Evolutionary conservation across 2,113 vertebrate species (phyloP), one percentile per base, ranked within the genome.

Genomic region (Osmerus eperlanus): DNA sequence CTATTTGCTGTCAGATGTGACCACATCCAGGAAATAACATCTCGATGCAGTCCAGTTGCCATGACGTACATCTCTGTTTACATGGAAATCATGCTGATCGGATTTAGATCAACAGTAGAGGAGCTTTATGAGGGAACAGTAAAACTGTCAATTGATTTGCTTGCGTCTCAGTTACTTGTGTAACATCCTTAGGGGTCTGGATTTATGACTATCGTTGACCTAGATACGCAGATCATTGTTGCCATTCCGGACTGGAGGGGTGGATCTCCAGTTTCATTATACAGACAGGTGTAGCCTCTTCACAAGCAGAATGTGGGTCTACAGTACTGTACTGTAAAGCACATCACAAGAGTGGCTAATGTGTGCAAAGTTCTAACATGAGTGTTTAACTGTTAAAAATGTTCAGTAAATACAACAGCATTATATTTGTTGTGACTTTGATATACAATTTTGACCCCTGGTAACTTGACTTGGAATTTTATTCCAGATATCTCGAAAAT

Each of bases 81-180:
- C 84, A 88, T 75, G 65, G 85, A 78, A 82, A 77, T 76, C 85
- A 78, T 58, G 81, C 77, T 86, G 85, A 86, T 86, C 86, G 79
- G 86, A 86, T 89, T 86, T 78, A 82, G 81, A 86, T 78, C 82
- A 82, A 76, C 78, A 62, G 84, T 85, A 80, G 85, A 79, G 81
- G 82, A 62, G 14, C 67, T 89, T 91, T 85, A 89, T 75, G 85
- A 83, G 78, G 67, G 75, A 67, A 25, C 74, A 78, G 86, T 83
- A 80, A 85, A 90, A 86, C 81, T 85, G 85, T 78, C 85, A 87
- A 89, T 90, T 90, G 90, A 92, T 89, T 89, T 85, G 89, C 83
- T 58, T 77, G 84, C 84, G 83, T 91, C 89, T 91, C 85, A 65
- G 78, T 85, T 91, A 86, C 84, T 85, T 84, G 80, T 86, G 82